Evolutionary conservation across 23 tunicate genomes (phyloP), one percentile per base, ranked within the genome.

Genomic region (Aplidium turbinatum): DNA sequence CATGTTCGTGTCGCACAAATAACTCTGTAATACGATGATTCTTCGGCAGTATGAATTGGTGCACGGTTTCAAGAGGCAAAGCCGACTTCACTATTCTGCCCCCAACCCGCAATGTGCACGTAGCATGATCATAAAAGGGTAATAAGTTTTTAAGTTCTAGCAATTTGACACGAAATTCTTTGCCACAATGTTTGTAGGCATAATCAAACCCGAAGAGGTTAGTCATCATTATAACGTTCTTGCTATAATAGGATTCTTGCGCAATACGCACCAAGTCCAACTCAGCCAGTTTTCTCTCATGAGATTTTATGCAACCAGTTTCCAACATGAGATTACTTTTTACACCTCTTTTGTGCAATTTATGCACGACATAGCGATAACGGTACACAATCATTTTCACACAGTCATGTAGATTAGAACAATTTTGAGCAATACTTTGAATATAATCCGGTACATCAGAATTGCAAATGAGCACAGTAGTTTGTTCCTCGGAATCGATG

Each of bases 331-430:
- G 13, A 42, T 42, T 42, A 42, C 24, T 11, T 54, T 54, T 54
- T 11, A 54, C 13, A n/a, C 22, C 60, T 54, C 21, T 54, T n/a
- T 16, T 25, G 21, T 54, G 60, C n/a, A 54, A n/a, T 54, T 54
- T 54, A n/a, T 11, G 21, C 4, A 11, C 60, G 21, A 54, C 60
- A n/a, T 54, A 54, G 23, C 60, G 60, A 25, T 54, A 54, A 18
- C 60, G 60, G 21, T 54, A 54, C 22, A 25, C 60, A 54, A 54
- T 54, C 60, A 54, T 54, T 54, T 54, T 54, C 19, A 54, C n/a
- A n/a, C 60, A 54, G 4, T 13, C 22, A 11, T 11, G 22, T 9
- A 9, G 13, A 42, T 42, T 42, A 9, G 13, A 42, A 42, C 13
- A 9, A 42, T 13, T 42, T 42, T 42, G 9, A 13, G 48, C 48